Conservation (phyloP, 2,888 invertebrate genomes). For the Dryocosmus kuriphilus region DNA sequence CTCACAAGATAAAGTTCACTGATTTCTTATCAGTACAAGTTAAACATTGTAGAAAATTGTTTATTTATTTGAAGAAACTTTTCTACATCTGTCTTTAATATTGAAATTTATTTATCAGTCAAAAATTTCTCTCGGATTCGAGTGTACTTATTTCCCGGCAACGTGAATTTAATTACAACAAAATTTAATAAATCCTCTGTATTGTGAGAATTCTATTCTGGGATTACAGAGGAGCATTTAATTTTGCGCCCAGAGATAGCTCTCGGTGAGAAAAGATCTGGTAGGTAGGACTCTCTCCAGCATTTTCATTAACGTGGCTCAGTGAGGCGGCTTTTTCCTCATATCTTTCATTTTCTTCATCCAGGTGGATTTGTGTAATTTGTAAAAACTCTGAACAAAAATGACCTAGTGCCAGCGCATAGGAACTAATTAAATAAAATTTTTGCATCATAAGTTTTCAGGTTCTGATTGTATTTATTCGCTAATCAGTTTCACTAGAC, state of each 20-base stretch:
- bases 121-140: background rate
- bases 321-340: no score
- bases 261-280: background rate
- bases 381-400: background rate
- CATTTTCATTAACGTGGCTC: conserved; percentile 8
- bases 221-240: background rate
- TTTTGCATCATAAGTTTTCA: background rate
- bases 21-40: no score
- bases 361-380: background rate
- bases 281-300: background rate
- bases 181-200: background rate
- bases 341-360: background rate
- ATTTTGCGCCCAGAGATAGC: background rate
- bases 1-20: no score
- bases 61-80: no score
- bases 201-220: background rate
- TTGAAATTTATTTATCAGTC: no score
- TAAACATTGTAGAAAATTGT: no score
- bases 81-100: no score
- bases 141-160: background rate
- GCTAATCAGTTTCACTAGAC: background rate
- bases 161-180: background rate
- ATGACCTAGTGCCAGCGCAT: background rate
- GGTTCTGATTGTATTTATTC: background rate
- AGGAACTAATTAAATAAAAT: background rate